These are phyloP conservation scores for Syngnathus acus DNA, from an alignment of 2,797 vertebrate species.

Conservation along the genomic window DNA sequence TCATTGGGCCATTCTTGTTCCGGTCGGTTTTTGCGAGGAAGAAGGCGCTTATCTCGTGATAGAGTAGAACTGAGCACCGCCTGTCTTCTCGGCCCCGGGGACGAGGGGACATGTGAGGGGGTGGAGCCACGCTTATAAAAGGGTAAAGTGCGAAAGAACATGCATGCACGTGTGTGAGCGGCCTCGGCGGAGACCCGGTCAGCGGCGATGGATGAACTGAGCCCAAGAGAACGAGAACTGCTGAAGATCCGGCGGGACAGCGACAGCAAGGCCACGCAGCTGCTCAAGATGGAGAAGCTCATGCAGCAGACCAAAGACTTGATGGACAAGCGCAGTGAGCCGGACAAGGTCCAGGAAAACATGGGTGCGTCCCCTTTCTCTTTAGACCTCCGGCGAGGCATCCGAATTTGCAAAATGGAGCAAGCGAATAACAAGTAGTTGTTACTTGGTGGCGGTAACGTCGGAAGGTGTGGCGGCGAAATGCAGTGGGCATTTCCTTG, in stretches of 20 bases:
- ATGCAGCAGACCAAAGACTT: conserved; percentile 79
- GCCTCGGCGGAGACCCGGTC: conserved; percentile 29
- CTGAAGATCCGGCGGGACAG: conserved; percentile 72
- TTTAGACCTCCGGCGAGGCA: too few relatives aligned
- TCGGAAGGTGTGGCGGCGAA: neutral
- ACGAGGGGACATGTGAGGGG: neutral
- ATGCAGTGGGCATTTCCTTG: too few relatives aligned
- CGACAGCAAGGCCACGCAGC: conserved; percentile 75
- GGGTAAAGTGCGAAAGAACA: neutral
- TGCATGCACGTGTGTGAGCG: neutral
- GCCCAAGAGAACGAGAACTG: conserved; percentile 69
- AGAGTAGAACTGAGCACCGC: neutral
- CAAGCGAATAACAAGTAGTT: too few relatives aligned
- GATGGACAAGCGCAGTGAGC: conserved; percentile 75
- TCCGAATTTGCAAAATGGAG: neutral
- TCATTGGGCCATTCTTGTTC: too few relatives aligned
- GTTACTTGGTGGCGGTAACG: neutral
- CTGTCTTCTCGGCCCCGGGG: neutral
- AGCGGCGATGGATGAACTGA: conserved; percentile 74
- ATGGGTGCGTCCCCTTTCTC: conserved; percentile 57
- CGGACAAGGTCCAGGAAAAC: conserved; percentile 56
- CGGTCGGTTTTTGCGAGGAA: neutral
- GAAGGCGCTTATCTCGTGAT: neutral
- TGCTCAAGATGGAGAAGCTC: conserved; percentile 79
- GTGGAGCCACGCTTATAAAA: neutral